phyloP scores from a whole-genome alignment of 2,113 vertebrate species.

The Henicopernis longicauda region DNA sequence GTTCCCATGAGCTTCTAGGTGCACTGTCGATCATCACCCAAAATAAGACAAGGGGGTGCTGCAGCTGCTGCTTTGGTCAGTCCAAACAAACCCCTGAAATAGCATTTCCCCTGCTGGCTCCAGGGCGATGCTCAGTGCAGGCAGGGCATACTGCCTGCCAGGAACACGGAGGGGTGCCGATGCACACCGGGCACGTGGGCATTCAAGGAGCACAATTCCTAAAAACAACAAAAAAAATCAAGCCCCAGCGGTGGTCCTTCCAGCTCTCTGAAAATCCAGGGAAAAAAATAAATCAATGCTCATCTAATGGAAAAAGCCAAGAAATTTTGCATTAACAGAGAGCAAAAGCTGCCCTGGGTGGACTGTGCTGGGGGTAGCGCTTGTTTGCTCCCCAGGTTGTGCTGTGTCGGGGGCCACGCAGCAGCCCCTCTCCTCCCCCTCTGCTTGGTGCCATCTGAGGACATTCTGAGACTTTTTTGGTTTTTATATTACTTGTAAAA shows the following conservation, averaged over 20 bases:
- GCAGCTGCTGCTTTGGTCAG: neutral
- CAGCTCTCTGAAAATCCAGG: neutral
- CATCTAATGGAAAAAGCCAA: neutral
- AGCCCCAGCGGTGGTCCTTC: neutral
- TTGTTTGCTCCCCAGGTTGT: too few relatives aligned
- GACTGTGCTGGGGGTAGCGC: rapidly evolving
- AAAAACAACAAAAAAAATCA: neutral
- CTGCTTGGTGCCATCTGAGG: neutral
- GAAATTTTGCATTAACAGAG: neutral
- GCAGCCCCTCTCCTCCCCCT: neutral
- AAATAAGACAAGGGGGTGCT: neutral
- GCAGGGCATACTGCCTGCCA: rapidly evolving
- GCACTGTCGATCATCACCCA: too few relatives aligned
- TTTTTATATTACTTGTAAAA: neutral
- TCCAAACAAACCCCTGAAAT: neutral
- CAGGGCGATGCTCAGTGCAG: neutral
- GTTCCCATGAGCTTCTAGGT: neutral
- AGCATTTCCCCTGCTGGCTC: neutral
- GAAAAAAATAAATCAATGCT: neutral
- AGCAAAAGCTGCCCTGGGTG: neutral
- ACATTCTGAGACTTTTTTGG: neutral
- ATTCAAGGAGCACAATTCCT: neutral
- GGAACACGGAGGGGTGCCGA: rapidly evolving
- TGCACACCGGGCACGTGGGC: rapidly evolving
- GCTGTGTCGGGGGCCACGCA: rapidly evolving